Conservation (phyloP, 2,888 invertebrate species). For the Drosophila meridionalis region DNA sequence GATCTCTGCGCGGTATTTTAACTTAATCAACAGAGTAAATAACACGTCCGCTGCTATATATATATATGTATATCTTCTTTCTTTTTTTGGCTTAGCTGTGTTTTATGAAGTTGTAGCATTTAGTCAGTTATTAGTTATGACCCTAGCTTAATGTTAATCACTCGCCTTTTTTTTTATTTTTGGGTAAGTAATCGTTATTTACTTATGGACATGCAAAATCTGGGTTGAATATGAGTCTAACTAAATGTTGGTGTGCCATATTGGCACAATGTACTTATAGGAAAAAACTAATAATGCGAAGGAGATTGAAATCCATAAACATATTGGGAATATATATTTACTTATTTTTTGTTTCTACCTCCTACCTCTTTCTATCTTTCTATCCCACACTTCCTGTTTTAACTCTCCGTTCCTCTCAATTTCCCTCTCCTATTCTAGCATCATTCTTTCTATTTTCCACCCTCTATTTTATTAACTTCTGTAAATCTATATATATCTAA, state of each 20-base stretch:
- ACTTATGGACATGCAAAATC: background rate
- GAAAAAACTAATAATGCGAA: no score
- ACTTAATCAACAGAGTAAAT: constrained; percentile 79
- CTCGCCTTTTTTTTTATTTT: background rate
- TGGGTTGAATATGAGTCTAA: background rate
- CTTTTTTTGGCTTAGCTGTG: constrained; percentile 19
- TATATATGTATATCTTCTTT: background rate
- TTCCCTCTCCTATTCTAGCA: no score
- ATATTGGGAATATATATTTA: no score
- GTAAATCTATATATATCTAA: background rate
- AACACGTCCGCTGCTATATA: constrained; percentile 57
- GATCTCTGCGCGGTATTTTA: constrained; percentile 72
- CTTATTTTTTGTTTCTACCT: no score
- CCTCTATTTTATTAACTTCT: no score
- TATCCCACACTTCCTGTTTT: no score
- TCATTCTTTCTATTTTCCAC: no score
- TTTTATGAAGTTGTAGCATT: constrained; percentile 27
- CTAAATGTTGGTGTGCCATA: no score
- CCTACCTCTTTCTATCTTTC: no score
- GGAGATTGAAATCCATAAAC: no score
- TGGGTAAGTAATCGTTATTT: background rate
- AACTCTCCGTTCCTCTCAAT: no score
- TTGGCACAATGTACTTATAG: no score
- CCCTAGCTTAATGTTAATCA: constrained; percentile 8
- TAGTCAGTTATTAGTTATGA: constrained; percentile 22